Percentiles rank a stretch among this genome's conserved stretches.
Evolutionary conservation across 2,797 vertebrate species (phyloP).

Genomic region (Darevskia nairensis): DNA sequence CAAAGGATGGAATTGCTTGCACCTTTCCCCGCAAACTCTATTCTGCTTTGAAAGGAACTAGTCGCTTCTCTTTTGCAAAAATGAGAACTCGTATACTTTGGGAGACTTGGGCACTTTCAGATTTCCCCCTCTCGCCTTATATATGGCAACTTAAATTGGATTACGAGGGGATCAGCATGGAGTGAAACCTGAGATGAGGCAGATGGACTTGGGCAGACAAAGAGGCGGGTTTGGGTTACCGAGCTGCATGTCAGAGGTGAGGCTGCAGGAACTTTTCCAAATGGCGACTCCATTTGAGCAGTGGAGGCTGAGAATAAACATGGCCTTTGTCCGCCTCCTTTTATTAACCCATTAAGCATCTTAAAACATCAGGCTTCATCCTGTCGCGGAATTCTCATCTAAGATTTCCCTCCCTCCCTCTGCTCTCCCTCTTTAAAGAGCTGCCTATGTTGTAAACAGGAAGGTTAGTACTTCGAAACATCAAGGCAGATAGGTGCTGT

Average conservation of each 20-base stretch:
- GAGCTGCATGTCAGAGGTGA: constrained; percentile 64
- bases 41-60: background rate
- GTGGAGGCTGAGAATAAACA: constrained; percentile 21
- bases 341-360: constrained; percentile 31
- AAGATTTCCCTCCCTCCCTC: background rate
- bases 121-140: constrained; percentile 60
- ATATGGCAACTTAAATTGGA: constrained; percentile 71
- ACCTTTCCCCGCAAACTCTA: background rate
- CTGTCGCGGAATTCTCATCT: background rate
- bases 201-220: constrained; percentile 67
- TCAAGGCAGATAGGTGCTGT: background rate
- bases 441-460: background rate
- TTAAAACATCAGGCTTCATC: background rate
- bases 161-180: constrained; percentile 65
- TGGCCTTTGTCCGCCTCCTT: background rate
- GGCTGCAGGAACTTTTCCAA: constrained; percentile 25
- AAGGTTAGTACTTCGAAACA: background rate
- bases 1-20: background rate
- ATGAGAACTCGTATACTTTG: constrained; percentile 21
- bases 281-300: background rate
- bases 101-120: constrained; percentile 46
- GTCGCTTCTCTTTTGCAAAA: background rate
- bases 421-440: background rate
- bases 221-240: constrained; percentile 42
- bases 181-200: constrained; percentile 73